Evolutionary conservation across 2,113 vertebrate genomes (phyloP), one percentile per base, ranked within the genome.

Genomic region (Alouatta palliata): DNA sequence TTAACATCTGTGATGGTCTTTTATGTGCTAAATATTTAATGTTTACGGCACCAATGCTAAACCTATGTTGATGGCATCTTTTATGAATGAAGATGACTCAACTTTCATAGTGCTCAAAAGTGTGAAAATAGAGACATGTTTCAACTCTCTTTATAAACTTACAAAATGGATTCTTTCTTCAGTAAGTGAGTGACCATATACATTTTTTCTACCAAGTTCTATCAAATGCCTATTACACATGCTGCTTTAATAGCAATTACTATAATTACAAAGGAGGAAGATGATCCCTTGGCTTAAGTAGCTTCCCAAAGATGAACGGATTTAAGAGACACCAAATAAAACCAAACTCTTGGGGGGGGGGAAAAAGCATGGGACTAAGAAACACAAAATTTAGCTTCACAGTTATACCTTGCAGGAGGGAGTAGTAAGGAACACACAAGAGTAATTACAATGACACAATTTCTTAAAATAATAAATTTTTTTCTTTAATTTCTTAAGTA

Each of bases 61-160:
- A 85, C 27, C 21, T 20, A 47, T 17, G 11, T 37, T 19, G 91
- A 37, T 10, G 1, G 10, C 30, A 84, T 64, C 40, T 84, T 83
- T 76, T 81, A 49, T n/a, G 90, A 84, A 95, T 81, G 47, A 91
- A 94, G 61, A 96, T 35, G 7, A 93, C 25, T 87, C 87, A 95
- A 30, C 61, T 93, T 97, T 96, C 37, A 30, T 47, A 27, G 25
- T 45, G 14, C 95, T 84, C 66, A 87, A 87, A 35, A 90, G 32
- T 84, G 32, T 94, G 25, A 93, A 95, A 95, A 91, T 7, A 83
- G 11, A 45, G 56, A 49, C 32, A 76, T 10, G 40, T 88, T 96
- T 93, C 84, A 94, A 66, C 87, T 32, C 32, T 89, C 80, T 93
- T 90, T 68, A 77, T 66, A 86, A 91, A 91, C 27, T 76, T 80